Base-by-base conservation (phyloP, 2,888 invertebrate species). In the Esperia sulphurella region DNA sequence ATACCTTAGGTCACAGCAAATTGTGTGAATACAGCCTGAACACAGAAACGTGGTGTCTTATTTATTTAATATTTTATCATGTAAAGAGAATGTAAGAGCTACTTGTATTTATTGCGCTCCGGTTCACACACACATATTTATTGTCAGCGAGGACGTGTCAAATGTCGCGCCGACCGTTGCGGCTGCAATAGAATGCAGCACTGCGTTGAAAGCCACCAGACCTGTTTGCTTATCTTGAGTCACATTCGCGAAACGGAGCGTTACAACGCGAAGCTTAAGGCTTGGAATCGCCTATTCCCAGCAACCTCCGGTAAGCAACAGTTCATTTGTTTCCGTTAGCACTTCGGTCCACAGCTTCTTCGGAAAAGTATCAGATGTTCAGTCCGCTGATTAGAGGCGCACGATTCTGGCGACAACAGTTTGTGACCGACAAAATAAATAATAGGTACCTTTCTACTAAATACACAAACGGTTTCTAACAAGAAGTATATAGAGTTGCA, bases 281-380 rank as follows among this genome's bases (percentile, higher is more conserved):
- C 39, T 52, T 50, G 54, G 14, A 65, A 58, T 70, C 48, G 57
- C 49, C 55, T 55, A 43, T 3, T 33, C 13, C 35, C 14, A 44
- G 14, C 29, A 5, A 21, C 21, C 72, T 78, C 77, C 75, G 78
- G 73, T 72, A 68, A 71, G 78, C 68, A 75, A 79, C 78, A 81
- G 83, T 81, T 84, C 79, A 85, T 84, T 85, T 84, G 78, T 84
- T 85, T 85, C 83, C 83, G 80, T 85, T 83, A 82, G 70, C 79
- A 80, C 79, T 81, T 79, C 78, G 71, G 71, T 71, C 71, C 65
- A 68, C 62, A 67, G 69, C 69, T 71, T 79, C 79, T 80, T 75
- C 73, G 74, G 66, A 62, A 71, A 77, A 79, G 78, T 85, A 83
- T 84, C 76, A 75, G 68, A 78, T 80, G 80, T 79, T 78, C 67